A percentile compares a stretch with the other conserved stretches of the same genome.
phyloP scores from a whole-genome alignment of 2,797 vertebrate species.

The Picus viridis region DNA sequence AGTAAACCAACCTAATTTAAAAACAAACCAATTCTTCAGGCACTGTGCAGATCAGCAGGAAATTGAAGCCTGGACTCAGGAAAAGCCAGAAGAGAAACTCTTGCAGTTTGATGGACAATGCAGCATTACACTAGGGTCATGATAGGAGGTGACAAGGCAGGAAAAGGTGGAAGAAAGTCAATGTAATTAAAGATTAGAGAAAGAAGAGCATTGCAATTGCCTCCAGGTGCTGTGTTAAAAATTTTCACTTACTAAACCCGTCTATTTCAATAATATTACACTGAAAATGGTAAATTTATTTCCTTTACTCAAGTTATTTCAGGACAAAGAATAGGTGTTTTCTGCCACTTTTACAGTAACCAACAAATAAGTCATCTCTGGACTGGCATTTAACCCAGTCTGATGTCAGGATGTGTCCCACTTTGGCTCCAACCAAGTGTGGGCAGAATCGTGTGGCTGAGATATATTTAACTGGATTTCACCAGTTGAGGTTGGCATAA shows the following conservation, averaged over 20 bases:
- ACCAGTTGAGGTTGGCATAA: background rate
- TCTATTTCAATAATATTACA: background rate
- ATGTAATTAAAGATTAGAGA: background rate
- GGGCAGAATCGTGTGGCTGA: background rate
- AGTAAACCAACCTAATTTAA: constrained; percentile 22
- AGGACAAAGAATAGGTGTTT: background rate
- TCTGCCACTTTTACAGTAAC: background rate
- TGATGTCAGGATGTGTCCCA: background rate
- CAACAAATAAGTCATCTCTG: background rate
- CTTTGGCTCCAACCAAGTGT: background rate
- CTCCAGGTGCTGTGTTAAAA: background rate
- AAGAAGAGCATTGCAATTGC: background rate
- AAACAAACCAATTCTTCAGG: background rate
- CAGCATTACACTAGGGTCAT: background rate
- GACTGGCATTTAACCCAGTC: background rate
- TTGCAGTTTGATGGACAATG: background rate
- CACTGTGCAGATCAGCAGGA: background rate
- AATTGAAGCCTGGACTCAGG: background rate
- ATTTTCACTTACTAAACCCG: background rate
- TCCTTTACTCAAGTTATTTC: background rate
- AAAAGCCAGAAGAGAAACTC: background rate
- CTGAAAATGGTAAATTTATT: background rate
- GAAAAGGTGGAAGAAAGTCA: background rate
- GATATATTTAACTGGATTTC: background rate
- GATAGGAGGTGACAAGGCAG: background rate